phyloP scores from a whole-genome alignment of 2,113 vertebrate genomes.

The Podilymbus podiceps region DNA sequence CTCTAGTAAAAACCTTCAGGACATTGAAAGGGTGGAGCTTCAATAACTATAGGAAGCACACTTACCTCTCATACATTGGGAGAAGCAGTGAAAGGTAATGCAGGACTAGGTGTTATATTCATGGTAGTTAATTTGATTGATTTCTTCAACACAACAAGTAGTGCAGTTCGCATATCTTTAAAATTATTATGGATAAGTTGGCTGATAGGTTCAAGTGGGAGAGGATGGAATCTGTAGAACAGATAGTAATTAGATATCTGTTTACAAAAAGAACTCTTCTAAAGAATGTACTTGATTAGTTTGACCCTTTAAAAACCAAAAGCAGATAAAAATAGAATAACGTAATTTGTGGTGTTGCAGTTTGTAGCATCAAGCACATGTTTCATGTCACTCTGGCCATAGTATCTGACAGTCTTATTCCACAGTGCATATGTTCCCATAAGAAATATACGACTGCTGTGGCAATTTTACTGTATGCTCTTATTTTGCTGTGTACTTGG shows the following conservation, averaged over 20 bases:
- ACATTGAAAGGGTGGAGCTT: background rate
- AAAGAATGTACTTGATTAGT: background rate
- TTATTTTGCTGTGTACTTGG: background rate
- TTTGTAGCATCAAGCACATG: background rate
- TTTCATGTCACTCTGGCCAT: background rate
- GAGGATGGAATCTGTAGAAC: background rate
- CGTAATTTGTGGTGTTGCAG: background rate
- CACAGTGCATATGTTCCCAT: background rate
- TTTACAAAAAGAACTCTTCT: background rate
- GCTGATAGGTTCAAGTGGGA: background rate
- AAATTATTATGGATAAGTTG: background rate
- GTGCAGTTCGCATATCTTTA: background rate
- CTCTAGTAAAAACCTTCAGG: background rate
- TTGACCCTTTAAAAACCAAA: background rate
- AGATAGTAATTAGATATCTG: background rate
- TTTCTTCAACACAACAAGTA: background rate
- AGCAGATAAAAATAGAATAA: background rate
- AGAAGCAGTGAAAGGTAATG: background rate
- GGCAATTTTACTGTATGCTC: background rate
- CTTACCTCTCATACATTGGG: background rate
- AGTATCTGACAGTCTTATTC: background rate
- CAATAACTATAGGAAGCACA: background rate
- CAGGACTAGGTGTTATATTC: background rate
- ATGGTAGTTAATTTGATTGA: background rate
- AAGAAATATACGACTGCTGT: background rate